A percentile compares a stretch with the other conserved stretches of the same genome.
Evolutionary conservation across 2,113 vertebrate species (phyloP).

Genomic region (Verasper variegatus): DNA sequence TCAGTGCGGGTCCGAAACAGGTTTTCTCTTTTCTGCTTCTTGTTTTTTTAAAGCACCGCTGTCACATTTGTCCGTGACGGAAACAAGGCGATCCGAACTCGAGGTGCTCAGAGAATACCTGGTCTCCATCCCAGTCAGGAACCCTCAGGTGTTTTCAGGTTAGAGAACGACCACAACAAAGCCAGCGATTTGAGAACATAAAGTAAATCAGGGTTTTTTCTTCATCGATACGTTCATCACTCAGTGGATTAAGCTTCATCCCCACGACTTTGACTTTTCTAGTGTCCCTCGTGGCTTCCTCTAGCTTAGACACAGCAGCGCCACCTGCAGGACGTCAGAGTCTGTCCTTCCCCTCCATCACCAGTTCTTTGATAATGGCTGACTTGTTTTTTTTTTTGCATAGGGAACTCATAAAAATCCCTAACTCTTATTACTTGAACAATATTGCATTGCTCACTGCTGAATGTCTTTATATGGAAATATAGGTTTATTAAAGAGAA

Average conservation of each 20-base stretch:
- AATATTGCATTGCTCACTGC: slow-evolving; percentile 81
- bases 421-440: slow-evolving; percentile 81
- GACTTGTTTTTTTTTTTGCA: slow-evolving; percentile 18
- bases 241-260: slow-evolving; percentile 47
- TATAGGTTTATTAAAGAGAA: slow-evolving; percentile 72
- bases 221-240: slow-evolving; percentile 38
- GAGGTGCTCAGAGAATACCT: slow-evolving; percentile 20
- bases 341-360: slow-evolving; percentile 44
- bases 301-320: slow-evolving; percentile 19
- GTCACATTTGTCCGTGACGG: not conserved
- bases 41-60: slow-evolving; percentile 6
- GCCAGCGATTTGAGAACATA: slow-evolving; percentile 45
- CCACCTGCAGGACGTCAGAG: slow-evolving; percentile 22
- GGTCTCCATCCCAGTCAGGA: slow-evolving; percentile 11
- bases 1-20: slow-evolving; percentile 18
- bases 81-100: not conserved
- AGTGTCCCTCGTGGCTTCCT: slow-evolving; percentile 39
- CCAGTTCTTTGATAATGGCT: slow-evolving; percentile 4
- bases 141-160: slow-evolving; percentile 68
- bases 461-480: slow-evolving; percentile 83
- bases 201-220: slow-evolving; percentile 69
- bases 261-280: slow-evolving; percentile 11
- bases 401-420: slow-evolving; percentile 61
- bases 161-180: slow-evolving; percentile 46
- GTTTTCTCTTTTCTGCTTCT: not conserved